Evolutionary conservation across 1,140 invertebrate species (phyloP), one percentile per base, ranked within the genome.

Genomic region (Patella vulgata): DNA sequence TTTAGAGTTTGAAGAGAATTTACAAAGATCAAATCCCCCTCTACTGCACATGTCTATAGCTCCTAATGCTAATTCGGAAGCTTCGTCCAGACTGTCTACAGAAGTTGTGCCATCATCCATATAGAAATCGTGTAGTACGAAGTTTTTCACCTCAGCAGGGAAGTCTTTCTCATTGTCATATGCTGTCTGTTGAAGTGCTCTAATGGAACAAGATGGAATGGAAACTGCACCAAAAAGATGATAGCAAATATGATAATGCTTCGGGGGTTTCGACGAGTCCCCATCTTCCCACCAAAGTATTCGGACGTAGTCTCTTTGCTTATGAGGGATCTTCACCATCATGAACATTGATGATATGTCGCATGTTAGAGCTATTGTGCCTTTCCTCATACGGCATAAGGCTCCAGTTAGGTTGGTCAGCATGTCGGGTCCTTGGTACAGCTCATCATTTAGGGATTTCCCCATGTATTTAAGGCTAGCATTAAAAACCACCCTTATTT

Each of bases 331-430:
- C 12, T 53, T 54, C 28, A 77, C 52, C 39, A 72, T 70, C 27
- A 74, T 59, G 27, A 75, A 79, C 78, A 80, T 80, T 0, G 25
- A 17, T 42, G 68, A 60, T 2, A 80, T 70, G 55, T 80, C 74
- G 1, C 63, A 70, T 6, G 51, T 58, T 9, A 82, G 33, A 2
- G 73, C 74, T 5, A 78, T 59, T 11, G 12, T 44, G 8, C 59
- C 50, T 21, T 68, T 12, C 1, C 78, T 56, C 48, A 81, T 78
- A 27, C 72, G 55, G 31, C 70, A 70, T 1, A 80, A 64, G 14
- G 78, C 71, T 3, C 68, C 75, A 1, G 63, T 17, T 5, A 79
- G 56, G 5, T 17, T 40, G 14, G 69, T 76, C 1, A 68, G 62
- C 12, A 73, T 47, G 48, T 76, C 75, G 0, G 77, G 75, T 0